Percentiles rank a stretch among this genome's conserved stretches.
phyloP scores from a whole-genome alignment of 2,113 vertebrate genomes.

The Propithecus coquereli region DNA sequence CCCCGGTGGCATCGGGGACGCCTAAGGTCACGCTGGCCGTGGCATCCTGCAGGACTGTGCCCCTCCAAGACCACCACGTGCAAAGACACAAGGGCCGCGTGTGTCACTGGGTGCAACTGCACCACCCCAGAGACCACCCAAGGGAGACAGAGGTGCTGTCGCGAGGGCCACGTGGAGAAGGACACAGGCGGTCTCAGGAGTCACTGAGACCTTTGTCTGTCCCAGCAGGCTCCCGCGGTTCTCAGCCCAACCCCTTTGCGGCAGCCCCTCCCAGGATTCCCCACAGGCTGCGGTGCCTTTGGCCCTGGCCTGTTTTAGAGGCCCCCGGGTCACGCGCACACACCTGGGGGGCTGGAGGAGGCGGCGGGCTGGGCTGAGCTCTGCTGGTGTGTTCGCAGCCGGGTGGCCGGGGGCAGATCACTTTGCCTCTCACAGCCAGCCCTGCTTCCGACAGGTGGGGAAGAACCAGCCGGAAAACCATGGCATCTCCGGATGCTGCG shows the following conservation, averaged over 20 bases:
- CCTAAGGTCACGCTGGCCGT: rapidly evolving
- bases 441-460: too few species aligned
- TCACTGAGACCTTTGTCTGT: neutral
- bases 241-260: neutral
- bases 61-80: neutral
- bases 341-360: too few species aligned
- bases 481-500: too few species aligned
- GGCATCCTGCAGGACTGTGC: rapidly evolving
- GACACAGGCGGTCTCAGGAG: rapidly evolving
- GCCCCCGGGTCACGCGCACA: too few species aligned
- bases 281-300: neutral
- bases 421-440: too few species aligned
- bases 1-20: rapidly evolving
- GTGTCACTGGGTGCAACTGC: neutral
- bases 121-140: neutral
- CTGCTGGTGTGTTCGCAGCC: too few species aligned
- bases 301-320: neutral
- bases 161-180: neutral
- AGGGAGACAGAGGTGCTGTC: neutral
- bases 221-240: rapidly evolving
- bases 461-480: too few species aligned
- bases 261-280: neutral
- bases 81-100: rapidly evolving
- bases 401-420: too few species aligned
- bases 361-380: too few species aligned